phyloP scores from a whole-genome alignment of 2,797 vertebrate species.

The Dallia pectoralis region DNA sequence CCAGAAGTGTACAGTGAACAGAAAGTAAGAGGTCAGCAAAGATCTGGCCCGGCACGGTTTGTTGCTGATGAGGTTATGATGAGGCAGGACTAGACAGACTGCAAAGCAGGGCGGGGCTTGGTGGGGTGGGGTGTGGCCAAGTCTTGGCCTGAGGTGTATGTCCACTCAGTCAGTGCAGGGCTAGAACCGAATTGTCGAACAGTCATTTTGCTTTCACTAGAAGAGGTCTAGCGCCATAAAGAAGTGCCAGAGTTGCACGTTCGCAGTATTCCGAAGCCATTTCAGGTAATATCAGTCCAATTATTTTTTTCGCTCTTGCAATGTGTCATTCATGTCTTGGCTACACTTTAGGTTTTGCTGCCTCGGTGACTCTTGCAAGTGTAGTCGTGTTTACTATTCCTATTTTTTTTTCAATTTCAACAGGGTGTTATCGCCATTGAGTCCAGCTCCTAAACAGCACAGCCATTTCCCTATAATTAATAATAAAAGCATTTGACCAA shows the following conservation, averaged over 20 bases:
- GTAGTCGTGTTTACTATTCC: no score
- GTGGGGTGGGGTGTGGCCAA: not conserved
- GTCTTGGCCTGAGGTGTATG: not conserved
- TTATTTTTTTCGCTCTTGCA: no score
- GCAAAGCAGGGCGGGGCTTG: not conserved
- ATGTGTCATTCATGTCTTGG: no score
- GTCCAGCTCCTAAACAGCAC: no score
- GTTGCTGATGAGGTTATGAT: not conserved
- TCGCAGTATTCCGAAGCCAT: not conserved
- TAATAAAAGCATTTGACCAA: no score
- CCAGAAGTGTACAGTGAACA: not conserved
- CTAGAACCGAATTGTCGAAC: not conserved
- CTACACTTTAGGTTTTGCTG: no score
- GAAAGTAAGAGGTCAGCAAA: not conserved
- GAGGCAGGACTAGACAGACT: not conserved
- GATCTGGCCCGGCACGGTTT: not conserved
- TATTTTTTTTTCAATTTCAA: no score
- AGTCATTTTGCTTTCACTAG: not conserved
- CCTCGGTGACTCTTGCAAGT: no score
- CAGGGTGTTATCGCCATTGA: no score
- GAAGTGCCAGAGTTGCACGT: no score
- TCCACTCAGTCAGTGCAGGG: not conserved
- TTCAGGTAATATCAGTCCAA: not conserved
- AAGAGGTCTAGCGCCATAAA: no score
- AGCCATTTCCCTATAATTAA: no score